Evolutionary conservation across 2,113 vertebrate species (phyloP).

Genomic region (Felis chaus): DNA sequence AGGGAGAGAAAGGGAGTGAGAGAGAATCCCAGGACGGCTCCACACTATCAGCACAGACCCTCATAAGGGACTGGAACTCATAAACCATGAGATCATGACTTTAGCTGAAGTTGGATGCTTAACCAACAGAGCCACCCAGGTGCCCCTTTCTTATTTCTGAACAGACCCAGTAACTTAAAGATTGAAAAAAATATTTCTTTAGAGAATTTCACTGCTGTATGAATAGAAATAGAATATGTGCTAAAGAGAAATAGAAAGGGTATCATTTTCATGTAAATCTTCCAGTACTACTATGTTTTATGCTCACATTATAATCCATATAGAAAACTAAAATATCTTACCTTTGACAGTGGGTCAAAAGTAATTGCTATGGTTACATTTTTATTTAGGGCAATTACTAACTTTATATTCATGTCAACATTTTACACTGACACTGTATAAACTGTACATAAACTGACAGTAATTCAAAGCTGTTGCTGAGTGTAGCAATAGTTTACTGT

Average conservation of each 20-base stretch:
- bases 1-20: too few species aligned
- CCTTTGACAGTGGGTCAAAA: background rate
- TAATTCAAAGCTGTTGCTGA: slow-evolving; percentile 25
- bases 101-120: too few species aligned
- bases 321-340: background rate
- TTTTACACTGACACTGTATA: background rate
- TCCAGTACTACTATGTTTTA: background rate
- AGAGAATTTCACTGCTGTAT: background rate
- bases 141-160: background rate
- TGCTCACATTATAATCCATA: background rate
- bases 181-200: background rate
- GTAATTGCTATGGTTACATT: background rate
- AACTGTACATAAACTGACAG: background rate
- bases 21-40: too few species aligned
- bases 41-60: too few species aligned
- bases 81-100: too few species aligned
- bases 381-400: slow-evolving; percentile 25
- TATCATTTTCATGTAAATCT: slow-evolving; percentile 14
- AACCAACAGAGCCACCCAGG: too few species aligned
- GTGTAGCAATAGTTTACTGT: background rate
- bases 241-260: background rate
- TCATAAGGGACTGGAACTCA: too few species aligned
- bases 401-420: slow-evolving; percentile 24
- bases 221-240: background rate
- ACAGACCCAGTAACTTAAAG: background rate